Evolutionary conservation across 2,113 vertebrate species (phyloP), one percentile per base, ranked within the genome.

Genomic region (Probosciger aterrimus): DNA sequence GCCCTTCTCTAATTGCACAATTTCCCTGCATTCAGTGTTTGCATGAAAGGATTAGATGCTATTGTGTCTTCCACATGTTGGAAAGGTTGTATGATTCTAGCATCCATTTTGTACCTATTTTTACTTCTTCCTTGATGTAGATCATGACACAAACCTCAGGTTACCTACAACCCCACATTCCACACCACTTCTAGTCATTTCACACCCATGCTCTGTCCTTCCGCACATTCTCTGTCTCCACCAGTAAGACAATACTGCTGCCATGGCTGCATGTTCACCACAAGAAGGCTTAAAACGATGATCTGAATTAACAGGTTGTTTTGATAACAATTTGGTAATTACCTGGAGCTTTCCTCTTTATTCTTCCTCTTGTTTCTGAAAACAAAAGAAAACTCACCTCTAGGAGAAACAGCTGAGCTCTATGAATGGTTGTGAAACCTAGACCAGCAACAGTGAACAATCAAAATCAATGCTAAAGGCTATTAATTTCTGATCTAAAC

Each of bases 91-190:
- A 37, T 18, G 47, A 57, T n/a, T 80, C 49, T n/a, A 57, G 39
- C 6, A 83, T 46, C 63, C 63, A 41, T 49, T 80, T 68, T 49
- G 31, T 44, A 47, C 1, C 11, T 63, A 14, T 39, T 76, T 88
- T 71, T 80, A 14, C 49, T 49, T 76, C 67, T 53, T 39, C 76
- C 44, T 35, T 62, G 46, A n/a, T 0, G 0, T 4, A 59, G 20
- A 33, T 23, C 41, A 55, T 59, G 18, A 41, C 19, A 33, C 22
- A 73, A 74, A 88, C 28, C 24, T 62, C 53, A 41, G 7, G 22
- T 44, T 73, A 85, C 67, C 63, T 52, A 30, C 20, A 44, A 79
- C 12, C 35, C 13, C 41, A 65, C 18, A 41, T 30, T 22, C 44
- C 31, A 44, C 17, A 92, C 27, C 81, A 31, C n/a, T 67, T 63